Conservation (phyloP, 2,888 invertebrate genomes). For the Cerceris ruficornis region DNA sequence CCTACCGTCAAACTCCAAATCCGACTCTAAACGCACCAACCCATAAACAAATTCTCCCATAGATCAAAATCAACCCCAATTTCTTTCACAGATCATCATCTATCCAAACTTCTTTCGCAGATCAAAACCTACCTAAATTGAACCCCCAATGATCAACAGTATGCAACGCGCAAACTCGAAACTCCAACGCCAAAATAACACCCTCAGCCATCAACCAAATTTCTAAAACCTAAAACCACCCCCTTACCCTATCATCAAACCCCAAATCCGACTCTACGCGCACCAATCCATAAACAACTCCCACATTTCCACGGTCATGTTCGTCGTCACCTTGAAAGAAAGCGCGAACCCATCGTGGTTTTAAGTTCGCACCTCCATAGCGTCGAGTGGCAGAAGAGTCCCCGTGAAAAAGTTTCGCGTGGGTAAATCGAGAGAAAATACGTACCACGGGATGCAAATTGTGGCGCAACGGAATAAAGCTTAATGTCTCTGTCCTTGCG, state of each 20-base stretch:
- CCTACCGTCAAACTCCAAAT: too few species aligned
- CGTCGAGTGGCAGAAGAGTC: slow-evolving; percentile 10
- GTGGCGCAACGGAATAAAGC: slow-evolving; percentile 39
- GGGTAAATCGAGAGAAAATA: slow-evolving; percentile 37
- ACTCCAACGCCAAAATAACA: too few species aligned
- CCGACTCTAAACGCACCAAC: background rate
- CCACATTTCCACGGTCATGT: background rate
- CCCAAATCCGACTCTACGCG: background rate
- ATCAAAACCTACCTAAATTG: too few species aligned
- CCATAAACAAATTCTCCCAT: background rate
- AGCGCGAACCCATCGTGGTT: slow-evolving; percentile 5
- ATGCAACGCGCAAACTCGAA: too few species aligned
- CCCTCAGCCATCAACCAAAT: background rate
- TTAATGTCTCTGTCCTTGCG: slow-evolving; percentile 59
- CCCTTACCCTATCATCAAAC: background rate
- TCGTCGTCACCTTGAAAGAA: slow-evolving; percentile 46
- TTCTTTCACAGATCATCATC: too few species aligned
- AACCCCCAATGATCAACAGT: too few species aligned
- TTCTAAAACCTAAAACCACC: too few species aligned
- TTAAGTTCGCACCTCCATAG: slow-evolving; percentile 21
- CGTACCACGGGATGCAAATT: slow-evolving; percentile 38
- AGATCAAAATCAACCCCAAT: too few species aligned
- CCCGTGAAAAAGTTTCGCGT: slow-evolving; percentile 30
- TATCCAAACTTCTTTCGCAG: too few species aligned
- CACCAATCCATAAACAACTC: background rate